Percentiles rank a stretch among this genome's conserved stretches.
Evolutionary conservation across 2,888 invertebrate genomes (phyloP).

Genomic region (Caenorhabditis sp.): DNA sequence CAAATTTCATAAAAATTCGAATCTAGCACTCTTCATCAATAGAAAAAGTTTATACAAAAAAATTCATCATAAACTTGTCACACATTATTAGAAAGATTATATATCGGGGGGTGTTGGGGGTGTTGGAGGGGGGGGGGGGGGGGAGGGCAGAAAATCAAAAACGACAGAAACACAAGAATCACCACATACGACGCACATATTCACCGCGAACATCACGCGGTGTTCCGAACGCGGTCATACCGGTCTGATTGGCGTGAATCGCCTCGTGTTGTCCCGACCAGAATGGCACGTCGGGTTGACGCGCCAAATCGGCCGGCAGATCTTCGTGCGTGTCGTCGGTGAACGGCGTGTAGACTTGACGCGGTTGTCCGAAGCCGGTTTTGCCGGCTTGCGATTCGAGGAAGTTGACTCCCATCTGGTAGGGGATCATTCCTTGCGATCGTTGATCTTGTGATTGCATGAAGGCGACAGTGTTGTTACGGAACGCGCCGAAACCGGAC

Average conservation of each 20-base stretch:
- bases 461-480: slow-evolving; percentile 67
- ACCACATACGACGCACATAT: slow-evolving; percentile 67
- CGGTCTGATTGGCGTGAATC: slow-evolving; percentile 69
- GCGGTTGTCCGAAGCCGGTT: slow-evolving; percentile 74
- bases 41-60: too few species aligned
- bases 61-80: too few species aligned
- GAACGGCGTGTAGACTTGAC: slow-evolving; percentile 69
- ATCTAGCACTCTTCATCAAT: too few species aligned
- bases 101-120: too few species aligned
- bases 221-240: slow-evolving; percentile 71
- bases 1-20: too few species aligned
- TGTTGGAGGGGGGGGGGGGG: too few species aligned
- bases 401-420: slow-evolving; percentile 75
- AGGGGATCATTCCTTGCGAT: slow-evolving; percentile 72
- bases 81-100: background rate
- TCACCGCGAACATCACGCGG: slow-evolving; percentile 70
- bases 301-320: slow-evolving; percentile 69
- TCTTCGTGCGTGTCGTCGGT: slow-evolving; percentile 70
- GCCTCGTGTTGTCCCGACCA: slow-evolving; percentile 69
- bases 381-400: slow-evolving; percentile 75
- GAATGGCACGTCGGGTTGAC: slow-evolving; percentile 70
- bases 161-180: slow-evolving; percentile 8
- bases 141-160: background rate
- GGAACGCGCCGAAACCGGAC: slow-evolving; percentile 71
- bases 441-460: slow-evolving; percentile 67